phyloP scores from a whole-genome alignment of 2,797 vertebrate species.

The Pangasius larnaudii region DNA sequence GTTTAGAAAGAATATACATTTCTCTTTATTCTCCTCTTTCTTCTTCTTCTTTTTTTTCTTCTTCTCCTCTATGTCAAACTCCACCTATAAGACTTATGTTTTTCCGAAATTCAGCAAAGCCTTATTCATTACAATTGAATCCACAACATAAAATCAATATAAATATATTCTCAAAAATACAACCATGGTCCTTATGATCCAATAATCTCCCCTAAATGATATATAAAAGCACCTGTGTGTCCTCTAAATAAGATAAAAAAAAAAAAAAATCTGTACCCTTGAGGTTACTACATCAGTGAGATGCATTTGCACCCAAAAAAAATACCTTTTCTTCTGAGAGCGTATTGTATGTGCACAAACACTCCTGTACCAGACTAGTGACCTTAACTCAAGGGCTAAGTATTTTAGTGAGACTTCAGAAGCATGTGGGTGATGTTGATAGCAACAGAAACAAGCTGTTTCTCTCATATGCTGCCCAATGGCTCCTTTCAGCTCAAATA shows the following conservation, averaged over 20 bases:
- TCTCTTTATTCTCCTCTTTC: no score
- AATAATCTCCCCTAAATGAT: not conserved
- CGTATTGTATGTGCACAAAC: not conserved
- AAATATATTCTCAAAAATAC: not conserved
- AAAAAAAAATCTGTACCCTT: not conserved
- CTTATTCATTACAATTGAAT: not conserved
- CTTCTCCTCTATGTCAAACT: not conserved
- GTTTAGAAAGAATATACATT: no score
- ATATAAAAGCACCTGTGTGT: not conserved
- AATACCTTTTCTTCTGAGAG: not conserved
- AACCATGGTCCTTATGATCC: not conserved
- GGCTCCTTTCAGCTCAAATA: slow-evolving; percentile 54
- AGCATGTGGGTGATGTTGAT: slow-evolving; percentile 63
- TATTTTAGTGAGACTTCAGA: slow-evolving; percentile 43
- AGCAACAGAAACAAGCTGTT: slow-evolving; percentile 54
- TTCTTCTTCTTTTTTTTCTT: no score
- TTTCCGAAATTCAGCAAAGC: not conserved
- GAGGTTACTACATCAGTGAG: not conserved
- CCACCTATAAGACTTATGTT: not conserved
- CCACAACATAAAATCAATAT: not conserved
- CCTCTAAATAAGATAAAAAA: not conserved
- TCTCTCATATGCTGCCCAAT: slow-evolving; percentile 63
- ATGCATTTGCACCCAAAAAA: not conserved
- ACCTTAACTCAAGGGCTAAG: slow-evolving; percentile 11
- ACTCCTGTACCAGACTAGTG: not conserved